Percentiles rank a stretch among this genome's conserved stretches.
phyloP scores from a whole-genome alignment of 2,113 vertebrate species.

The Chitala chitala region DNA sequence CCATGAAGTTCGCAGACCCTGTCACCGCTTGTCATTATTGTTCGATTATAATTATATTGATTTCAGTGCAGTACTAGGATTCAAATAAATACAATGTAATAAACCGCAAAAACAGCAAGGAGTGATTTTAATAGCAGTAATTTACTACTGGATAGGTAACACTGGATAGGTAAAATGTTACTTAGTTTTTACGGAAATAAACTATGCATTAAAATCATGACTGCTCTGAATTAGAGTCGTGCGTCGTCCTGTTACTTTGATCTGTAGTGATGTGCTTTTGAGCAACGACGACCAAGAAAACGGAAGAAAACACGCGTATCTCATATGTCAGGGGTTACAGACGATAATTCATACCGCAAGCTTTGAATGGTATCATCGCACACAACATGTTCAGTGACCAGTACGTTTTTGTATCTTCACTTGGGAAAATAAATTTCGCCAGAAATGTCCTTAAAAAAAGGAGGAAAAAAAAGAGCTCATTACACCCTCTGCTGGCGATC shows the following conservation, averaged over 20 bases:
- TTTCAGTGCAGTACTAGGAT: constrained; percentile 6
- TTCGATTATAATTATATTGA: not conserved
- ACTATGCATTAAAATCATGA: too few relatives aligned
- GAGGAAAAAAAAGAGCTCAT: not conserved
- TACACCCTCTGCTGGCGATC: constrained; percentile 15
- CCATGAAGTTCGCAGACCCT: constrained; percentile 4
- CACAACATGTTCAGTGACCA: not conserved
- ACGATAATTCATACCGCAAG: too few relatives aligned
- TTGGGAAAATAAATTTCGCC: too few relatives aligned
- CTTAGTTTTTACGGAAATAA: too few relatives aligned
- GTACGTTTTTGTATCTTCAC: not conserved
- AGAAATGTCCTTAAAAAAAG: too few relatives aligned
- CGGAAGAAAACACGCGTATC: not conserved
- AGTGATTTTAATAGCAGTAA: too few relatives aligned
- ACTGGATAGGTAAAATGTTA: too few relatives aligned
- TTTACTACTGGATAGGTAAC: too few relatives aligned
- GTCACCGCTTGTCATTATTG: not conserved
- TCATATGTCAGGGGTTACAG: not conserved
- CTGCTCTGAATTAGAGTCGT: too few relatives aligned
- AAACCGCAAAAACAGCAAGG: too few relatives aligned
- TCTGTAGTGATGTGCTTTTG: not conserved
- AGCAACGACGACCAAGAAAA: not conserved
- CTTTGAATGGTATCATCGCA: not conserved
- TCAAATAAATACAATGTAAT: not conserved
- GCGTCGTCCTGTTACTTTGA: not conserved